Base-by-base conservation (phyloP, 2,888 invertebrate genomes). In the Aradus depressus region DNA sequence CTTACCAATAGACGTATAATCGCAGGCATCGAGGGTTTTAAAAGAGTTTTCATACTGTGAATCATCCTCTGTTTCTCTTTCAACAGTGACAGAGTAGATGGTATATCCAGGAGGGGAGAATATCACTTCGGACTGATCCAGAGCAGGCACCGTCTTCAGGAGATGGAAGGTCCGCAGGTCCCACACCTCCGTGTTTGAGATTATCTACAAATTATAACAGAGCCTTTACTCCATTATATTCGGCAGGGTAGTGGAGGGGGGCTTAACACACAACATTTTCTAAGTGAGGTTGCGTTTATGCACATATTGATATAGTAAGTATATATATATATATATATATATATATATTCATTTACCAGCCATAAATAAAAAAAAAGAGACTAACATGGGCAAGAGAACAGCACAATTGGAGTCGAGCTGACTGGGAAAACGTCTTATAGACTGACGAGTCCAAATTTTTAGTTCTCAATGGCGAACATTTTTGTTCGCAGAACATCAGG, bases 121-220 rank as follows among this genome's bases (percentile, higher is more conserved):
- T 53, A 81, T 76, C 4, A 95, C 80, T 65, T 81, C 79, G 62
- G 91, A 91, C 66, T 92, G 90, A 66, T 96, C 92, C 56, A 98
- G 72, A 0, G 86, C 83, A 1, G 95, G 89, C 44, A 98, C 95
- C 0, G 96, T 96, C 66, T 92, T 81, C 28, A 98, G 70, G 35
- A 98, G 71, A 65, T 93, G 90, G 68, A 91, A 96, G 35, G 93
- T 95, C 60, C 97, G 73, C 22, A 97, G 69, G 67, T 98, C 98
- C 97, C 97, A 98, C 48, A 97, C 91, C 76, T 98, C 96, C 0
- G 95, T 91, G 66, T 97, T 97, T 50, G 96, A 92, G 63, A 98
- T 88, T 34, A 95, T 80, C 78, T 83, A 66, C 0, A 66, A 66
- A n/a, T 43, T 14, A 16, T 23, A n/a, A 28, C 5, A 18, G 14